Evolutionary conservation across 2,797 vertebrate species (phyloP).

Genomic region (Gymnothorax reevesii): DNA sequence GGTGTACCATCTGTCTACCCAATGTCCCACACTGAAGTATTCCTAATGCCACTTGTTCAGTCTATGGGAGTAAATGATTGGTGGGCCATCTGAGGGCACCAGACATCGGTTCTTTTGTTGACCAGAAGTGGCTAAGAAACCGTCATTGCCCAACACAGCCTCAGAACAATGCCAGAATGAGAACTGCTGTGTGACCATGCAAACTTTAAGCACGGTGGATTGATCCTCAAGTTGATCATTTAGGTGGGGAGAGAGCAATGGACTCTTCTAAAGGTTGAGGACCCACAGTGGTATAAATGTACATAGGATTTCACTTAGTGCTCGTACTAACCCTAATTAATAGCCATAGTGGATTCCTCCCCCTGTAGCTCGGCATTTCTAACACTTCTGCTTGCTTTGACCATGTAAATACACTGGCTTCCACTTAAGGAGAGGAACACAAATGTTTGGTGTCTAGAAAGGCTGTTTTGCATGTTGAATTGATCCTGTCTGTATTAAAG

Average conservation of each 20-base stretch:
- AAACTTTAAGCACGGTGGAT: not conserved
- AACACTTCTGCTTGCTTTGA: not conserved
- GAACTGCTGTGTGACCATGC: not conserved
- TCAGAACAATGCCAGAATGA: not conserved
- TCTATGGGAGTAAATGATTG: not conserved
- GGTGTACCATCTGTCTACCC: not conserved
- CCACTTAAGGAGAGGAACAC: not conserved
- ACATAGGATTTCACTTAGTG: not conserved
- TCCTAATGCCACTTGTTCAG: not conserved
- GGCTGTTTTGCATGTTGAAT: not conserved
- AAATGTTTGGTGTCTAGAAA: not conserved
- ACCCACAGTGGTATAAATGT: not conserved
- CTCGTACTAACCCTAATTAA: not conserved
- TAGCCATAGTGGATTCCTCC: not conserved
- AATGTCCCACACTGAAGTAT: not conserved
- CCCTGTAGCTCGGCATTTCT: not conserved
- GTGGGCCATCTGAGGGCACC: not conserved
- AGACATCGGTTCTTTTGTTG: not conserved
- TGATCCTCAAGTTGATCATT: not conserved
- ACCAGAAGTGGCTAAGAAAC: not conserved
- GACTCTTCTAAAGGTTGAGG: not conserved
- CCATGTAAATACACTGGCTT: not conserved
- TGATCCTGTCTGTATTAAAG: slow-evolving; percentile 4
- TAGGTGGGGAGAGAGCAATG: not conserved
- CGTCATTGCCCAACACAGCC: not conserved